phyloP scores from a whole-genome alignment of 2,888 invertebrate genomes.

The Hydrotaea diabolus region DNA sequence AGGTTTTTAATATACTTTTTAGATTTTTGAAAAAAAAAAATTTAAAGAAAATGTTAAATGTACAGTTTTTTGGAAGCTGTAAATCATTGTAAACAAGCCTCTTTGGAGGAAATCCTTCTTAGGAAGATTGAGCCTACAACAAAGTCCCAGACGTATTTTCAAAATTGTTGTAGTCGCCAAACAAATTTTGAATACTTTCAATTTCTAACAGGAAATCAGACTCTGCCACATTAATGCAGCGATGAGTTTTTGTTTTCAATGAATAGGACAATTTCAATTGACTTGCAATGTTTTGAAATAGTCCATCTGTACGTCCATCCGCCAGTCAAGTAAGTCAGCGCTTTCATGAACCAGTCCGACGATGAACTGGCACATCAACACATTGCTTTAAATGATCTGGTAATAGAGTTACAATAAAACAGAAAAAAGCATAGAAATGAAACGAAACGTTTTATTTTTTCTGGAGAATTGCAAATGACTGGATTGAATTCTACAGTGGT shows the following conservation, averaged over 20 bases:
- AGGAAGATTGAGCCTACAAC: too few relatives aligned
- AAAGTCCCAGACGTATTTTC: too few relatives aligned
- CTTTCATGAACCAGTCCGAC: neutral
- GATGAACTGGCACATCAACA: neutral
- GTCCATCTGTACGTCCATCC: neutral
- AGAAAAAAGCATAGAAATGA: neutral
- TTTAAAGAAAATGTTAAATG: too few relatives aligned
- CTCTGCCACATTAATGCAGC: neutral
- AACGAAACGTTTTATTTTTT: neutral
- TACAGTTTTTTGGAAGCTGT: too few relatives aligned
- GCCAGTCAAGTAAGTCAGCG: neutral
- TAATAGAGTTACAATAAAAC: conserved; percentile 52
- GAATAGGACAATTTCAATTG: conserved; percentile 47
- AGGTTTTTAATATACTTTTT: too few relatives aligned
- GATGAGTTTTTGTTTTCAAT: conserved; percentile 29
- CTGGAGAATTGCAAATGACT: neutral
- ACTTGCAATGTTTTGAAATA: conserved; percentile 38
- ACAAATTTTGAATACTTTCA: conserved; percentile 48
- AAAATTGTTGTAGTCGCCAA: neutral
- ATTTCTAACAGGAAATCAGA: conserved; percentile 66
- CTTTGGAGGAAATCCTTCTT: too few relatives aligned
- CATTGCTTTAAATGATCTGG: conserved; percentile 49
- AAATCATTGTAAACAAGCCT: too few relatives aligned
- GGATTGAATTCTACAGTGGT: neutral
- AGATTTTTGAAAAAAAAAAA: too few relatives aligned